Percentiles rank a stretch among this genome's conserved stretches.
These are phyloP conservation scores for Botia kubotai DNA, from an alignment of 2,797 vertebrate genomes.

Conservation along the genomic window DNA sequence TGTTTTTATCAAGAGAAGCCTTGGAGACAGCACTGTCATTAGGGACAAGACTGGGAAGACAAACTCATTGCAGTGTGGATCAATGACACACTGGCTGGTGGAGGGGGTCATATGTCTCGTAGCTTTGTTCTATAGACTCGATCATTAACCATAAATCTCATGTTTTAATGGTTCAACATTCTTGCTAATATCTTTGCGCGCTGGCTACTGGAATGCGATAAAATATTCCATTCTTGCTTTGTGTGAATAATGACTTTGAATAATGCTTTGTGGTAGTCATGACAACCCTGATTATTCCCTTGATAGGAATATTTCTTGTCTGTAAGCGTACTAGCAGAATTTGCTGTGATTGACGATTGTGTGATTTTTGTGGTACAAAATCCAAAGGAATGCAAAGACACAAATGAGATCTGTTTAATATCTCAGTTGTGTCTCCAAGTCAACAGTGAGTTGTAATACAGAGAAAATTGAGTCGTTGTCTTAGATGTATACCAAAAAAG, in stretches of 20 bases:
- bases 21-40: slow-evolving; percentile 19
- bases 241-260: slow-evolving; percentile 50
- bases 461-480: neutral
- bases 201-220: slow-evolving; percentile 15
- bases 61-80: slow-evolving; percentile 49
- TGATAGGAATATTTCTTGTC: slow-evolving; percentile 39
- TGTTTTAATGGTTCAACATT: slow-evolving; percentile 47
- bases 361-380: neutral
- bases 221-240: slow-evolving; percentile 47
- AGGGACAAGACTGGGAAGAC: slow-evolving; percentile 50
- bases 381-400: no score
- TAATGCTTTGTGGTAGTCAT: slow-evolving; percentile 53
- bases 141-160: slow-evolving; percentile 46
- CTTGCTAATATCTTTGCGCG: slow-evolving; percentile 32
- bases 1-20: slow-evolving; percentile 34
- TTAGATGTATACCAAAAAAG: neutral
- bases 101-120: slow-evolving; percentile 47
- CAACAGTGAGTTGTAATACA: neutral
- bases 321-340: slow-evolving; percentile 14
- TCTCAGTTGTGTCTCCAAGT: neutral
- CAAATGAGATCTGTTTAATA: no score
- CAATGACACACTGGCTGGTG: slow-evolving; percentile 30
- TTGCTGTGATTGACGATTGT: neutral
- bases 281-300: slow-evolving; percentile 45
- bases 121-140: slow-evolving; percentile 26